Base-by-base conservation (phyloP, 2,113 vertebrate species). In the Porphyrio hochstetteri region DNA sequence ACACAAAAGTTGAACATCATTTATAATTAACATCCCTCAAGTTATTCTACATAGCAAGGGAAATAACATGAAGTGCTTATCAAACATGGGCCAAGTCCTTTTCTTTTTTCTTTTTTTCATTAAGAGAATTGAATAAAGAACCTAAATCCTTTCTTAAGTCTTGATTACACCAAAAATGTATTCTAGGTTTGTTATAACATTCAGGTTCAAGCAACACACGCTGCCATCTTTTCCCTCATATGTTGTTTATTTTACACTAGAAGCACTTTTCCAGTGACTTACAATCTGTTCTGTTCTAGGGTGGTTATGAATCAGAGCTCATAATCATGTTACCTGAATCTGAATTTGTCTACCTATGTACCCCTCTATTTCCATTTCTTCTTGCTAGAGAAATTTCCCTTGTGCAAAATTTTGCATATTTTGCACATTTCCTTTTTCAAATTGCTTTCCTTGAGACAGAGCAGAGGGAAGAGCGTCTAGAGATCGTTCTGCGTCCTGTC, bases 211-310 rank as follows among this genome's bases (percentile, higher is more conserved):
- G 28, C 7, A 71, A 61, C 2, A 4, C 20, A 40, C 28, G 14
- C 28, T 50, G 31, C 5, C 36, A 84, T 44, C 42, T 75, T 12
- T 67, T 80, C 1, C 2, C 7, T 71, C 40, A 6, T 18, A 29
- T 28, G 23, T 19, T 72, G 36, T 57, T 75, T 85, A 79, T 75
- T 78, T 87, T 61, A 61, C 33, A 71, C 6, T 61, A 64, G 20
- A 88, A 84, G 52, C 46, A 93, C 79, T 95, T 86, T 80, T 86
- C 67, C 88, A 94, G 74, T 96, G 79, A 94, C 85, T 86, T 91
- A 75, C 3, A 33, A 18, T 60, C 56, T 75, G 48, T 69, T 92
- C 61, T 90, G 44, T 57, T 91, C 86, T 19, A 61, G 25, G 59
- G 50, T 56, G 14, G 20, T 36, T 68, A 69, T 5, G 31, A 71